Conservation (phyloP, 2,888 invertebrate species). For the Leuctra nigra region DNA sequence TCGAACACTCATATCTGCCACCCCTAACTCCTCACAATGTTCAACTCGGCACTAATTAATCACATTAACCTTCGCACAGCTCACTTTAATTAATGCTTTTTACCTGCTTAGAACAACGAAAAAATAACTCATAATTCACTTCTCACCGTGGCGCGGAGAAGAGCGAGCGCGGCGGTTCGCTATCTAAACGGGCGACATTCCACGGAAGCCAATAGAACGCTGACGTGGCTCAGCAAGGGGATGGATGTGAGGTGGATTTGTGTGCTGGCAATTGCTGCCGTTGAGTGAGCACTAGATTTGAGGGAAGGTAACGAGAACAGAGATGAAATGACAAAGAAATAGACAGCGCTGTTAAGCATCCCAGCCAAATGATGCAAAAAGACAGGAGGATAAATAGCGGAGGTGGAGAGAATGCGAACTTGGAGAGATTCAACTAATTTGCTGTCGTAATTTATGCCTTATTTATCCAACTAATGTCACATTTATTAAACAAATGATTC, state of each 20-base stretch:
- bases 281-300: not conserved
- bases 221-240: slow-evolving; percentile 3
- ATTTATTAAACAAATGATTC: slow-evolving; percentile 14
- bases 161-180: not conserved
- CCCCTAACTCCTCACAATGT: slow-evolving; percentile 22
- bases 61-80: slow-evolving; percentile 26
- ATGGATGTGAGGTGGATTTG: slow-evolving; percentile 24
- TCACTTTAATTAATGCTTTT: slow-evolving; percentile 30
- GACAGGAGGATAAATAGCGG: slow-evolving; percentile 14
- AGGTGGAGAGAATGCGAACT: not conserved
- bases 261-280: slow-evolving; percentile 23
- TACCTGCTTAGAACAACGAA: slow-evolving; percentile 28
- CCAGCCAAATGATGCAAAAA: slow-evolving; percentile 17
- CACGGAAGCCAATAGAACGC: not conserved
- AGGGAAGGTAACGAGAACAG: not conserved
- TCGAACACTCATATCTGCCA: slow-evolving; percentile 28
- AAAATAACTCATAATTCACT: slow-evolving; percentile 25
- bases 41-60: slow-evolving; percentile 28
- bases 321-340: slow-evolving; percentile 4
- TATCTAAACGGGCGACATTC: not conserved
- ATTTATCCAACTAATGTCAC: slow-evolving; percentile 18
- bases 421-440: slow-evolving; percentile 14
- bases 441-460: slow-evolving; percentile 18
- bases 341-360: slow-evolving; percentile 14
- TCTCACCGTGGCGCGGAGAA: not conserved